These are phyloP conservation scores for Thalassarche chlororhynchos DNA, from an alignment of 2,113 vertebrate genomes.

Conservation along the genomic window DNA sequence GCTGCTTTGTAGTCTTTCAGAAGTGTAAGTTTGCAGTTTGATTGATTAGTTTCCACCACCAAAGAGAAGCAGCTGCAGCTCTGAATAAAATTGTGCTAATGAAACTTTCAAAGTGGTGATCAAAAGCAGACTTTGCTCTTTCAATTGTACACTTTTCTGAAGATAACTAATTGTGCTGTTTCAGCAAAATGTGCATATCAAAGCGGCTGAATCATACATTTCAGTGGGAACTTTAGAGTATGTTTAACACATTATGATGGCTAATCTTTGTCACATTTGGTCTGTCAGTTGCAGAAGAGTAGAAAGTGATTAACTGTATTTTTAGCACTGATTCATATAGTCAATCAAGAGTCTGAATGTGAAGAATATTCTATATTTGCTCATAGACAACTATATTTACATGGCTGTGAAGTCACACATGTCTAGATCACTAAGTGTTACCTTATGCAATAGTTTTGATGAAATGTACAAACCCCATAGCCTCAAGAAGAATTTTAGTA, in stretches of 20 bases:
- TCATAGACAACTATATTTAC: neutral
- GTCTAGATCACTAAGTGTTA: neutral
- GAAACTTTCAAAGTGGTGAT: conserved; percentile 69
- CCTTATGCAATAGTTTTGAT: neutral
- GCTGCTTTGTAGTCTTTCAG: conserved; percentile 50
- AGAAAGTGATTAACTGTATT: conserved; percentile 52
- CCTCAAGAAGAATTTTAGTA: neutral
- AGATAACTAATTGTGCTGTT: conserved; percentile 66
- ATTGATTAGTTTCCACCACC: conserved; percentile 65
- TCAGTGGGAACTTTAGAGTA: neutral
- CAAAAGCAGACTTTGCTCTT: conserved; percentile 66
- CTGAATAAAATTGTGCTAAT: conserved; percentile 66
- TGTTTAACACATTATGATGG: neutral
- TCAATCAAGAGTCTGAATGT: neutral
- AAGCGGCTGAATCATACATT: conserved; percentile 58
- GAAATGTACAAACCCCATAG: neutral
- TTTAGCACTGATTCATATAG: conserved; percentile 34
- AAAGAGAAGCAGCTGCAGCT: conserved; percentile 64
- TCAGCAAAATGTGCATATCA: conserved; percentile 69
- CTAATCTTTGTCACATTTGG: conserved; percentile 43
- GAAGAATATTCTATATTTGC: conserved; percentile 13
- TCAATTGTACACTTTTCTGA: conserved; percentile 57
- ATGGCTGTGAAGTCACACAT: neutral
- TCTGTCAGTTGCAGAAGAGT: conserved; percentile 22
- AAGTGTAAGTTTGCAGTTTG: conserved; percentile 49